A percentile compares a stretch with the other conserved stretches of the same genome.
phyloP scores from a whole-genome alignment of 2,113 vertebrate species.

The Phylloscopus trochilus region DNA sequence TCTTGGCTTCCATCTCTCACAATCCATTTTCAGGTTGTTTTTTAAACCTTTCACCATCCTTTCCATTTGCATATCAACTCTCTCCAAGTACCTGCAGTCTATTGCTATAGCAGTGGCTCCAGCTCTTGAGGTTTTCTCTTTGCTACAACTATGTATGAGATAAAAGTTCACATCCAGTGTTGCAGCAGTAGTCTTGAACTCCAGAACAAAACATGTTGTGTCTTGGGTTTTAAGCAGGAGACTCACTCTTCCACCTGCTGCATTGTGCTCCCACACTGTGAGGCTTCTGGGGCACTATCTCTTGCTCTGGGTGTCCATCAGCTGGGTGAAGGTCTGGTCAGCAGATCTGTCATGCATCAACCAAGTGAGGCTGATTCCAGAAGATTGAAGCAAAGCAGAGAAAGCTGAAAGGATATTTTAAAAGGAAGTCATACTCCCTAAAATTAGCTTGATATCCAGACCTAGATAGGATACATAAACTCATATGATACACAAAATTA shows the following conservation, averaged over 20 bases:
- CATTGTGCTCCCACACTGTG: rapidly evolving
- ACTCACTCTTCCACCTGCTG: not conserved
- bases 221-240: not conserved
- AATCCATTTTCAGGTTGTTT: not conserved
- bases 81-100: not conserved
- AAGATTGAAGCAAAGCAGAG: not conserved
- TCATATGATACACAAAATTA: not conserved
- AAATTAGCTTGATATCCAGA: not conserved
- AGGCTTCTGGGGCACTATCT: not conserved
- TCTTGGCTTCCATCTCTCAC: not conserved
- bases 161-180: not conserved
- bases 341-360: not conserved
- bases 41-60: not conserved
- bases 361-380: not conserved
- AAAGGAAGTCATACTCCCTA: not conserved
- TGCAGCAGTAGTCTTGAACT: not conserved
- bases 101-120: not conserved
- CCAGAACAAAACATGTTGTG: not conserved
- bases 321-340: not conserved
- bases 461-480: not conserved
- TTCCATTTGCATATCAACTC: not conserved
- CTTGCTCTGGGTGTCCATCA: not conserved
- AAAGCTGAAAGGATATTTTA: not conserved
- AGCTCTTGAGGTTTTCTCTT: not conserved
- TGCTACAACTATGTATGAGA: not conserved